phyloP scores from a whole-genome alignment of 2,113 vertebrate species.

The Tachysurus fulvidraco region DNA sequence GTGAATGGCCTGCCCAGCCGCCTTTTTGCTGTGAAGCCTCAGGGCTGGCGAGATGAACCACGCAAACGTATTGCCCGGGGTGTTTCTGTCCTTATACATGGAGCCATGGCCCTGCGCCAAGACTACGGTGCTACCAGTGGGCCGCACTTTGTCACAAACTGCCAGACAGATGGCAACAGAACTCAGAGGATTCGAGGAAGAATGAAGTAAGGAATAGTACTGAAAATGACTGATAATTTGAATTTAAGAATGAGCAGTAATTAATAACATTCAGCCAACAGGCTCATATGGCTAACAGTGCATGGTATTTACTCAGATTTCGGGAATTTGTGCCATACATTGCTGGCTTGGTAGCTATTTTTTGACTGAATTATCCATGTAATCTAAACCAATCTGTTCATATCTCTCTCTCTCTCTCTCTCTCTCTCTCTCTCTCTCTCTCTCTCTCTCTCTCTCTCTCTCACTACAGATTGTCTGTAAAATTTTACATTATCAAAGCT shows the following conservation, averaged over 20 bases:
- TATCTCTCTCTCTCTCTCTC: background rate
- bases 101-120: slow-evolving; percentile 84
- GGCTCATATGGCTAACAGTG: background rate
- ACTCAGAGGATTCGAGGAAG: slow-evolving; percentile 79
- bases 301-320: background rate
- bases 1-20: slow-evolving; percentile 80
- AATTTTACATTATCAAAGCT: background rate
- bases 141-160: slow-evolving; percentile 87
- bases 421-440: too few species aligned
- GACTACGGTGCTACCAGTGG: slow-evolving; percentile 82
- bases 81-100: slow-evolving; percentile 89
- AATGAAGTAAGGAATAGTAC: slow-evolving; percentile 71
- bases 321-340: background rate
- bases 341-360: background rate
- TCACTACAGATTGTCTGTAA: background rate
- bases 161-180: slow-evolving; percentile 83
- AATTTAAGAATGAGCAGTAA: background rate
- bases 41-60: slow-evolving; percentile 89
- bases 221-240: slow-evolving; percentile 1
- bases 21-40: slow-evolving; percentile 85
- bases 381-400: slow-evolving; percentile 5
- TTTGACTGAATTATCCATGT: background rate
- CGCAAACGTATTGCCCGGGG: slow-evolving; percentile 82
- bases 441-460: background rate
- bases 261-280: slow-evolving; percentile 23